Conservation (phyloP, 2,888 invertebrate genomes). For the Allolobophora icterica region DNA sequence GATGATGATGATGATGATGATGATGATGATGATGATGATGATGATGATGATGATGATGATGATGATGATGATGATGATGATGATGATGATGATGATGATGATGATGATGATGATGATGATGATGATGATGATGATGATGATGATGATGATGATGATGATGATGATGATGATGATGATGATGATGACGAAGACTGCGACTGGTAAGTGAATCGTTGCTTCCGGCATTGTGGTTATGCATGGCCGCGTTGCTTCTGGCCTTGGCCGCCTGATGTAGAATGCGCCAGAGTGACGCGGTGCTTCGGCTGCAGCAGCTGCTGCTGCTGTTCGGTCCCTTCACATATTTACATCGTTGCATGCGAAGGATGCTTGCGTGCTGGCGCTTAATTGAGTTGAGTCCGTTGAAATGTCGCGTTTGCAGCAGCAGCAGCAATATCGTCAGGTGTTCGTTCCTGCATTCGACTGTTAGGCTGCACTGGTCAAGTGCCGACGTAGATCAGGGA, state of each 20-base stretch:
- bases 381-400: not conserved
- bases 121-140: slow-evolving; percentile 32
- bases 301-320: not conserved
- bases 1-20: slow-evolving; percentile 6
- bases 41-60: slow-evolving; percentile 19
- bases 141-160: not conserved
- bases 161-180: slow-evolving; percentile 18
- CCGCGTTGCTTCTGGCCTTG: not conserved
- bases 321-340: not conserved
- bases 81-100: slow-evolving; percentile 6
- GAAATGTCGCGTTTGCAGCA: not conserved
- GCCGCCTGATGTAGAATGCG: not conserved
- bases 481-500: not conserved
- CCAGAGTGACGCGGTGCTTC: not conserved
- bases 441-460: not conserved
- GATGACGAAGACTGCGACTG: not conserved
- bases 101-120: slow-evolving; percentile 26
- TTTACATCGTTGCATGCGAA: not conserved
- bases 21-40: too few species aligned
- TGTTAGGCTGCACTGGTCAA: not conserved
- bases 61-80: slow-evolving; percentile 29
- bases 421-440: not conserved
- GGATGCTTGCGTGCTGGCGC: slow-evolving; percentile 14
- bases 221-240: not conserved
- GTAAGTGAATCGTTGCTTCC: not conserved